Evolutionary conservation across 2,113 vertebrate genomes (phyloP), one percentile per base, ranked within the genome.

Genomic region (Tonatia bakeri): DNA sequence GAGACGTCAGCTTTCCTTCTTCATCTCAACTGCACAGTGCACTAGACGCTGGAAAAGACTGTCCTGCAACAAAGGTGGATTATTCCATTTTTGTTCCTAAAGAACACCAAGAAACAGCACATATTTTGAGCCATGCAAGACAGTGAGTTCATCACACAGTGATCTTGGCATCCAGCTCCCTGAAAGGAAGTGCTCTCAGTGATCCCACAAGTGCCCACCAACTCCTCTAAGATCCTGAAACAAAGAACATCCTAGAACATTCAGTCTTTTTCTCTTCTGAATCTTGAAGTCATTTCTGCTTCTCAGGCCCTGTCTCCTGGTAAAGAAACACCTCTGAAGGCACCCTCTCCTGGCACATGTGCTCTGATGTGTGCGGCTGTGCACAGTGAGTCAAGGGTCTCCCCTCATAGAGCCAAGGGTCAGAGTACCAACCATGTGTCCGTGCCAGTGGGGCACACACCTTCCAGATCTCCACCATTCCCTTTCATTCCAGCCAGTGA

Each of bases 281-380:
- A 70, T 15, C 72, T 7, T 1, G 17, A 72, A 47, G 73, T 17
- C 59, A 38, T 59, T 92, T 54, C 54, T 47, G 17, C 61, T 19
- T 38, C 38, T 19, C 36, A 64, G 20, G 61, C 43, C 79, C 45
- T 24, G 5, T 59, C 36, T 61, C 14, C 31, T n/a, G 14, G 0
- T 11, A 43, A 26, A 43, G 26, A 96, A 70, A 36, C 26, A 2
- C 0, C 1, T 81, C 38, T 26, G 28, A 59, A 85, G 86, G 72
- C 16, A 7, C 15, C 12, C 0, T 7, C 5, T 5, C 26, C 22
- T 1, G 3, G 12, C 16, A 1, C 9, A 2, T 0, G 5, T 6
- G 73, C 0, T 6, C 17, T 40, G 52, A n/a, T 4, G 4, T 45
- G 19, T 8, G 16, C 0, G 1, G 24, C 59, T 36, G 24, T 43